Percentiles rank a stretch among this genome's conserved stretches.
Evolutionary conservation across 2,113 vertebrate species (phyloP).

Genomic region (Paratilapia polleni): DNA sequence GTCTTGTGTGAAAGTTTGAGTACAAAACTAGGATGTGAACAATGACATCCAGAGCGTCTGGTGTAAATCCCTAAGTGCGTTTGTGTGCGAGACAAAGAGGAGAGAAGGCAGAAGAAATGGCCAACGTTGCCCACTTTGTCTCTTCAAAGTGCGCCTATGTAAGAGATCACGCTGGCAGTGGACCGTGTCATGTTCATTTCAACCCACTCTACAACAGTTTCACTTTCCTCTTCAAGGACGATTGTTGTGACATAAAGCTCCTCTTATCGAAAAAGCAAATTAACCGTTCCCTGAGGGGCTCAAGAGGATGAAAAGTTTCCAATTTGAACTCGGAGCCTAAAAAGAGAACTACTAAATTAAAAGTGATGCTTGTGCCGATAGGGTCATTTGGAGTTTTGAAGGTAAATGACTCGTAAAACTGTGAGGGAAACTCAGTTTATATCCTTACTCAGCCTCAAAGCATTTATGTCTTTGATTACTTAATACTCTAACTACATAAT

Average conservation of each 20-base stretch:
- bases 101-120: neutral
- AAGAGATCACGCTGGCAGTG: conserved; percentile 7
- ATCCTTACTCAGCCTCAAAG: conserved; percentile 55
- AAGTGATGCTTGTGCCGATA: conserved; percentile 36
- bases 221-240: conserved; percentile 7
- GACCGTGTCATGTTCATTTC: conserved; percentile 9
- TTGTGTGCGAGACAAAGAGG: neutral
- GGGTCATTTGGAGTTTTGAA: conserved; percentile 57
- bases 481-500: conserved; percentile 52
- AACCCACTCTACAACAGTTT: neutral
- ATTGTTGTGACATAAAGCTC: conserved; percentile 16
- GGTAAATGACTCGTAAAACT: conserved; percentile 57
- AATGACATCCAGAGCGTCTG: neutral
- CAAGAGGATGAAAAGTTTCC: conserved; percentile 21
- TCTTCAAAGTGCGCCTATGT: conserved; percentile 18
- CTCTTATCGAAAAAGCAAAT: conserved; percentile 27
- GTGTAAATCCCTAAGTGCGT: neutral
- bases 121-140: neutral
- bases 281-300: conserved; percentile 23
- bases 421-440: conserved; percentile 42
- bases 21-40: neutral
- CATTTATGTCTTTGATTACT: conserved; percentile 60
- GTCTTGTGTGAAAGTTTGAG: neutral
- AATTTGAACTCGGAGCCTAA: conserved; percentile 29
- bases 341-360: conserved; percentile 49